Conservation (phyloP, 1,140 invertebrate genomes). For the Meloidogyne chitwoodi region DNA sequence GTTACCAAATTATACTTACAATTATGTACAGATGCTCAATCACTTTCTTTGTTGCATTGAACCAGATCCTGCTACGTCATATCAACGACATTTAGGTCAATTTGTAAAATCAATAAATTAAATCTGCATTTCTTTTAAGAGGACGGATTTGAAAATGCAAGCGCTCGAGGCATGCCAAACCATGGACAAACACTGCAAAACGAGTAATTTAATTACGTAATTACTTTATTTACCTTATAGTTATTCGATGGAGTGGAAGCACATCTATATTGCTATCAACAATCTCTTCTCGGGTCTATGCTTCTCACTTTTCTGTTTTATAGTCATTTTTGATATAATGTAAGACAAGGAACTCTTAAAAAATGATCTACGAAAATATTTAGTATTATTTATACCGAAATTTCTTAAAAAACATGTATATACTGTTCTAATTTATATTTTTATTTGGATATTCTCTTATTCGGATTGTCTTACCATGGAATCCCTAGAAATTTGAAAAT, state of each 20-base stretch:
- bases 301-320: slow-evolving; percentile 53
- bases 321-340: slow-evolving; percentile 53
- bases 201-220: not conserved
- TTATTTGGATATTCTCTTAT: too few species aligned
- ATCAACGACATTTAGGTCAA: slow-evolving; percentile 54
- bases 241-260: slow-evolving; percentile 54
- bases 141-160: slow-evolving; percentile 10
- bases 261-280: slow-evolving; percentile 55
- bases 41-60: slow-evolving; percentile 56
- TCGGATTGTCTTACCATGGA: too few species aligned
- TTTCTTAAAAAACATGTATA: too few species aligned
- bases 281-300: slow-evolving; percentile 54
- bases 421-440: too few species aligned
- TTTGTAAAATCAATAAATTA: not conserved
- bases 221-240: slow-evolving; percentile 20
- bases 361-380: not conserved
- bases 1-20: not conserved
- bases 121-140: not conserved
- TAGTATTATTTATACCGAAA: too few species aligned
- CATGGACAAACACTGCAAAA: not conserved
- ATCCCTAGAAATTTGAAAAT: too few species aligned
- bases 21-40: slow-evolving; percentile 42
- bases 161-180: slow-evolving; percentile 6
- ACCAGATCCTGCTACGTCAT: slow-evolving; percentile 44
- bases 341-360: slow-evolving; percentile 7